phyloP scores from a whole-genome alignment of 1,140 invertebrate species.

The Drosophila littoralis region DNA sequence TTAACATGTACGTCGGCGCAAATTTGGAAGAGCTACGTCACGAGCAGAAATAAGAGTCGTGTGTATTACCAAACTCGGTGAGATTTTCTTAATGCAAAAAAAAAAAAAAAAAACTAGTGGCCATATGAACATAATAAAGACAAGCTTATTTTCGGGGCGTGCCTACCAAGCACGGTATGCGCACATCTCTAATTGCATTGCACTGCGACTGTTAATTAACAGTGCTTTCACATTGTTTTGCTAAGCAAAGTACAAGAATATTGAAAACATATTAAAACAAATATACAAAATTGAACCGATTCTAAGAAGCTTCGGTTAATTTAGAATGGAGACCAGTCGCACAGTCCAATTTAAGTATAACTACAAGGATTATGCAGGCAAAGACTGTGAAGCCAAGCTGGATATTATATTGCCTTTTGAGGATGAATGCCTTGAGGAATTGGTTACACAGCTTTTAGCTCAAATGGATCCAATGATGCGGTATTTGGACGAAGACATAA shows the following conservation, averaged over 20 bases:
- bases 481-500: constrained; percentile 83
- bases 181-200: constrained; percentile 3
- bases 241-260: neutral
- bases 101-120: too few species aligned
- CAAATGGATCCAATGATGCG: constrained; percentile 85
- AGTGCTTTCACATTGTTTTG: neutral
- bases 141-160: too few species aligned
- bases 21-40: too few species aligned
- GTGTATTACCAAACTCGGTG: too few species aligned
- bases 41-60: too few species aligned
- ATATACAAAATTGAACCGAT: neutral
- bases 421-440: constrained; percentile 79
- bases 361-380: constrained; percentile 69
- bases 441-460: constrained; percentile 82
- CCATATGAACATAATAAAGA: too few species aligned
- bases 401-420: constrained; percentile 81
- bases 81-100: too few species aligned
- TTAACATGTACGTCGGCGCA: too few species aligned
- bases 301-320: neutral
- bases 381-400: constrained; percentile 45
- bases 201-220: constrained; percentile 8
- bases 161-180: neutral
- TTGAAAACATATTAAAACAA: neutral
- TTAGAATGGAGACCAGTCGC: constrained; percentile 31
- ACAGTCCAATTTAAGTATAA: constrained; percentile 63